Base-by-base conservation (phyloP, 2,797 vertebrate genomes). In the Acipenser transmontanus region DNA sequence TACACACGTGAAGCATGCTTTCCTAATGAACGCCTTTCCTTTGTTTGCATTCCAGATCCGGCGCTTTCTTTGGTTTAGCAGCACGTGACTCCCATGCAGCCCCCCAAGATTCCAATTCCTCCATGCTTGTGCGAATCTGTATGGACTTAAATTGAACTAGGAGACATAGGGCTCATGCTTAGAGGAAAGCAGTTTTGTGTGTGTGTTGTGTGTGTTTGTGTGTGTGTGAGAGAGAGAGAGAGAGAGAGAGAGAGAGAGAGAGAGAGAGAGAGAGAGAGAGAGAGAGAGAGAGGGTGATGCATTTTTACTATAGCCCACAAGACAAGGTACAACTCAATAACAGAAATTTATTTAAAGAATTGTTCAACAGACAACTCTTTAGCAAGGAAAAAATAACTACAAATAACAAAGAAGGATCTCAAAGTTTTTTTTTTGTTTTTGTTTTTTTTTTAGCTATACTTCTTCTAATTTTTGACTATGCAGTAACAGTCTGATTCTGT, bases 311-410 rank as follows among this genome's bases (percentile, higher is more conserved):
- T 68, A 48, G 74, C 65, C 69, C 81, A 73, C 59, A 80, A 77
- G 78, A 93, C 84, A 74, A 88, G 87, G 73, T 77, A 80, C 85
- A 87, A 92, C 85, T 90, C 91, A 87, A 89, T 91, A 95, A 94
- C 91, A 93, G 91, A 96, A 97, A 89, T 90, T 96, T 99, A 91
- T 98, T 99, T 99, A 88, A 90, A 94, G 93, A 95, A 95, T 95
- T 91, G 91, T 85, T 94, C 80, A 74, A 93, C 94, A 97, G 92
- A 94, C 93, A 94, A 93, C 88, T 91, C 91, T 94, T 88, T 90
- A 87, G 90, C 82, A 83, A 95, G 87, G 86, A 62, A 87, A 95
- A 95, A 91, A 80, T 85, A 93, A 87, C 90, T 94, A 95, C 92
- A 84, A 95, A 94, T 89, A 91, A 94, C 92, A 95, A 96, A 95